phyloP scores from a whole-genome alignment of 2,113 vertebrate genomes.

The Paedocypris sp. region DNA sequence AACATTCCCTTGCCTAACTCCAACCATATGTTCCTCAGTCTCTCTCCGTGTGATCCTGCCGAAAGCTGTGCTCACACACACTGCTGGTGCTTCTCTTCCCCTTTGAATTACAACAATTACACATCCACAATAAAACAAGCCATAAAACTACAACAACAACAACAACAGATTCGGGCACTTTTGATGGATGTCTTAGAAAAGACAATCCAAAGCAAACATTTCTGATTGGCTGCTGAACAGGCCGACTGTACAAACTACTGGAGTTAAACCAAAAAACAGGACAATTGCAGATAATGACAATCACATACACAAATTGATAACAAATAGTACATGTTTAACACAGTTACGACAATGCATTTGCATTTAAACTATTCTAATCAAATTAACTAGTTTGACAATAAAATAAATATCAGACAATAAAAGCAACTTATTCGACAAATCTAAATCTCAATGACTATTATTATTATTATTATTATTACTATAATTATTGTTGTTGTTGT shows the following conservation, averaged over 20 bases:
- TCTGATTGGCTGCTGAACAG: not conserved
- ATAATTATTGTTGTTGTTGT: too few relatives aligned
- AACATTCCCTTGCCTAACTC: constrained; percentile 48
- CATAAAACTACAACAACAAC: too few relatives aligned
- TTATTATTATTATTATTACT: too few relatives aligned
- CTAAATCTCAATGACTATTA: too few relatives aligned
- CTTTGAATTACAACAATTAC: constrained; percentile 52
- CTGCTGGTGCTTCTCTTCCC: constrained; percentile 41
- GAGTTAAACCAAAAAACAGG: constrained; percentile 5
- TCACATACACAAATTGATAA: too few relatives aligned
- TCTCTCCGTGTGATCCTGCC: constrained; percentile 19
- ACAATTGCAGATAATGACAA: too few relatives aligned
- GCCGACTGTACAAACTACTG: not conserved
- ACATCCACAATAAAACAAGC: constrained; percentile 57
- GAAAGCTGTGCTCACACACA: constrained; percentile 23
- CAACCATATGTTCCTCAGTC: constrained; percentile 53
- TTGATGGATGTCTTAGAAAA: constrained; percentile 4
- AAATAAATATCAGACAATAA: too few relatives aligned
- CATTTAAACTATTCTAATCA: too few relatives aligned
- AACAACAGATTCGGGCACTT: constrained; percentile 32
- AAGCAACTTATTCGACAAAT: too few relatives aligned
- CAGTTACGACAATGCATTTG: too few relatives aligned
- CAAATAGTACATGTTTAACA: too few relatives aligned
- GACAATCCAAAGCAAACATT: constrained; percentile 39
- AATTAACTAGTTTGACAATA: too few relatives aligned